Conservation (phyloP, 2,113 vertebrate species). For the Zingel zingel region DNA sequence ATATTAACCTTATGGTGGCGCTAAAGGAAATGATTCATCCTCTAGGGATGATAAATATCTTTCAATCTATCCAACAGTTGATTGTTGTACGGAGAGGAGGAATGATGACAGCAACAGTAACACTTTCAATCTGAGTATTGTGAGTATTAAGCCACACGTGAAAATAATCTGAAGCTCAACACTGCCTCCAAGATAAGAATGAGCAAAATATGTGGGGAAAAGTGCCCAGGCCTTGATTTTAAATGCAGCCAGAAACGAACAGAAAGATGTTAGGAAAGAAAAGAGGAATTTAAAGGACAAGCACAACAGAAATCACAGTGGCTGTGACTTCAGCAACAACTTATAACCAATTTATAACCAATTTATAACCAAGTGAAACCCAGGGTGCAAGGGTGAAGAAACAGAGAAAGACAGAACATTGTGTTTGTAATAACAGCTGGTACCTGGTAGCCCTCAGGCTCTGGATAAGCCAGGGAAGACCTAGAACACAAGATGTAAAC, state of each 20-base stretch:
- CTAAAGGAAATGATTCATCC: neutral
- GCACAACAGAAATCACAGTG: neutral
- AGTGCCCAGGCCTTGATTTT: neutral
- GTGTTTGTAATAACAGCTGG: conserved; percentile 1
- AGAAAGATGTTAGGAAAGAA: neutral
- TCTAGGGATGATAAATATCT: neutral
- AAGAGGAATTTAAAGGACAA: neutral
- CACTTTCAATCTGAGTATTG: neutral
- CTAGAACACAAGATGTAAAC: conserved; percentile 75
- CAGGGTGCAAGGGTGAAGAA: neutral
- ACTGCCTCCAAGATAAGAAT: neutral
- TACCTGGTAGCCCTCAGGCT: conserved; percentile 93
- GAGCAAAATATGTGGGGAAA: neutral
- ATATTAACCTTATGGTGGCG: neutral
- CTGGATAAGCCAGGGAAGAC: conserved; percentile 90
- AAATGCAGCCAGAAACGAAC: neutral
- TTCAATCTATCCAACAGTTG: neutral
- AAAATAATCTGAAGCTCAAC: neutral
- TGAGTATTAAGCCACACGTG: neutral
- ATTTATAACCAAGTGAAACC: neutral
- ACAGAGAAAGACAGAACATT: conserved; percentile 2
- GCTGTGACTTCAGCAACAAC: neutral
- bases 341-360: neutral
- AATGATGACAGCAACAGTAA: neutral
- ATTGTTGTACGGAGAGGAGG: neutral